phyloP scores from a whole-genome alignment of 2,797 vertebrate genomes.

The Sylvia borin region DNA sequence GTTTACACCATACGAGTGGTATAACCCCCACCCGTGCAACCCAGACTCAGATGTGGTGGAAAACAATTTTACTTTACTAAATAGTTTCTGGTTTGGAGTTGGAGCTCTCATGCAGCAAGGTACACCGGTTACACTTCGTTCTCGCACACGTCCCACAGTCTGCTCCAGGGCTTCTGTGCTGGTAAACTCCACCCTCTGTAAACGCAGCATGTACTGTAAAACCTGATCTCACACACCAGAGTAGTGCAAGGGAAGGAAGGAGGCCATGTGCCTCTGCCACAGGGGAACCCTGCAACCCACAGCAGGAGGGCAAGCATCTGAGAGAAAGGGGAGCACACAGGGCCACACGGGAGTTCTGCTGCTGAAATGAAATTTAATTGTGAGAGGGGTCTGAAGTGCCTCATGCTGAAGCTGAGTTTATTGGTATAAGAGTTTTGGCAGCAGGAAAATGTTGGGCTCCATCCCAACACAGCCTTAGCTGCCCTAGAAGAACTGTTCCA shows the following conservation, averaged over 20 bases:
- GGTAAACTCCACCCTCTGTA: constrained; percentile 77
- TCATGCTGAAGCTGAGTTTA: background rate
- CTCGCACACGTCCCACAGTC: constrained; percentile 77
- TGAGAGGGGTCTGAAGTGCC: background rate
- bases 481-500: background rate
- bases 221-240: constrained; percentile 26
- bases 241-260: background rate
- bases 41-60: constrained; percentile 97
- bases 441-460: background rate
- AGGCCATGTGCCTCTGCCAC: background rate
- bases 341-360: background rate
- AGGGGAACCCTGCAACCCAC: background rate
- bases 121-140: constrained; percentile 76
- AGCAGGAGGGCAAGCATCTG: background rate
- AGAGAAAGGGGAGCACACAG: background rate
- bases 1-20: constrained; percentile 99
- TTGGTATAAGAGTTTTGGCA: background rate
- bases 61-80: constrained; percentile 98
- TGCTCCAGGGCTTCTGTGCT: constrained; percentile 78
- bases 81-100: constrained; percentile 98
- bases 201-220: constrained; percentile 66
- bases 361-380: background rate
- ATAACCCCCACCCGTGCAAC: constrained; percentile 98
- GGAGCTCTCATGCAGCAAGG: constrained; percentile 99
- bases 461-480: background rate